These are phyloP conservation scores for Sphaeramia orbicularis DNA, from an alignment of 2,797 vertebrate genomes.

Conservation along the genomic window DNA sequence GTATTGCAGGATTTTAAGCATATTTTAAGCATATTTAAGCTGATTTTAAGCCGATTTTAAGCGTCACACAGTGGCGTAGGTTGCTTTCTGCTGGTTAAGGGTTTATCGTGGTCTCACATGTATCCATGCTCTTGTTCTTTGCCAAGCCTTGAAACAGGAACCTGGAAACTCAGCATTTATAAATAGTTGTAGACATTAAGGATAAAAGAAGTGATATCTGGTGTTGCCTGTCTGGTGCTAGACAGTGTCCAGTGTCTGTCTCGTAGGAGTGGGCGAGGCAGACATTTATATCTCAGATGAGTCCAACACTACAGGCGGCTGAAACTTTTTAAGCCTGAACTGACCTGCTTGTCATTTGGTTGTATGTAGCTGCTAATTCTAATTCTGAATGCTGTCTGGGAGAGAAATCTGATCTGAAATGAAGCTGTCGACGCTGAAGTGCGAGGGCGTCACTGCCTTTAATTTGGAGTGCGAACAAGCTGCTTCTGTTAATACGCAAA, in stretches of 20 bases:
- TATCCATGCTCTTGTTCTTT: slow-evolving; percentile 4
- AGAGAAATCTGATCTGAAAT: slow-evolving; percentile 26
- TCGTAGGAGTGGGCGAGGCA: slow-evolving; percentile 42
- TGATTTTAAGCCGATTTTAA: no score
- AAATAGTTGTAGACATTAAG: slow-evolving; percentile 51
- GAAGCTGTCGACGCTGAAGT: slow-evolving; percentile 1
- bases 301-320: slow-evolving; percentile 15
- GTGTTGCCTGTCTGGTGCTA: slow-evolving; percentile 45
- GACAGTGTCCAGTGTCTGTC: slow-evolving; percentile 70
- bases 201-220: slow-evolving; percentile 51
- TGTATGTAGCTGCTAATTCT: slow-evolving; percentile 38
- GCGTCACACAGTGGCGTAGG: neutral
- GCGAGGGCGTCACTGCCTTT: neutral
- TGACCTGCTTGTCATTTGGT: slow-evolving; percentile 34
- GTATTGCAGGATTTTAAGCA: no score
- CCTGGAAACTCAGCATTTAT: slow-evolving; percentile 35
- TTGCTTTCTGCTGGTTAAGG: slow-evolving; percentile 12
- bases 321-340: slow-evolving; percentile 48
- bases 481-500: slow-evolving; percentile 4
- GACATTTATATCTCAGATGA: slow-evolving; percentile 56
- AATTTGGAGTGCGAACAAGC: slow-evolving; percentile 1
- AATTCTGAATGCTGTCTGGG: slow-evolving; percentile 48
- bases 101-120: neutral
- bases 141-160: slow-evolving; percentile 22
- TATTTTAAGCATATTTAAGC: no score